Conservation (phyloP, 1,140 invertebrate species). For the Pseudomyrmex concolor region DNA sequence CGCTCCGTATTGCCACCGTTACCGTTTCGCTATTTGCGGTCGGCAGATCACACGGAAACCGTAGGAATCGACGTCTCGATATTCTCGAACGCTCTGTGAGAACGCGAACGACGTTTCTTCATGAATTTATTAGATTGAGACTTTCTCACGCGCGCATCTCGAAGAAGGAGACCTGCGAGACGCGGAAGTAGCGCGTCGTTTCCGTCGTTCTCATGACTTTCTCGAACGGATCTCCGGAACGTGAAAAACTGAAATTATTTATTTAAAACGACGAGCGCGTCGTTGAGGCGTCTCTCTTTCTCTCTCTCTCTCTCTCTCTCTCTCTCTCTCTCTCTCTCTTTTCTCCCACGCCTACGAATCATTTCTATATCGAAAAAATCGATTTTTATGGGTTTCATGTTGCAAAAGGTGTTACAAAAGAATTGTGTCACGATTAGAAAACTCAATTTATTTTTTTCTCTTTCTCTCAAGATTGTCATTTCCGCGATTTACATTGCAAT, state of each 20-base stretch:
- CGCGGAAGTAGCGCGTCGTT: conserved; percentile 30
- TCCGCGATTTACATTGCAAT: not conserved
- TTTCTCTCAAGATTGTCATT: no score
- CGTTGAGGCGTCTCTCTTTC: not conserved
- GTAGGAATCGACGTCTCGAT: conserved; percentile 60
- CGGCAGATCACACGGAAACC: conserved; percentile 69
- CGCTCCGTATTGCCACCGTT: not conserved
- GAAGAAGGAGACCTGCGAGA: conserved; percentile 20
- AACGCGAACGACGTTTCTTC: conserved; percentile 64
- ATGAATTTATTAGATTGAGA: conserved; percentile 75
- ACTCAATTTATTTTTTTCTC: no score
- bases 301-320: no score
- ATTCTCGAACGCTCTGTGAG: conserved; percentile 64
- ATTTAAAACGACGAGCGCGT: not conserved
- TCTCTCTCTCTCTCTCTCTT: no score
- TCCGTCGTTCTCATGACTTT: conserved; percentile 43
- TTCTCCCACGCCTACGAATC: no score
- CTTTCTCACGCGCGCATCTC: conserved; percentile 69
- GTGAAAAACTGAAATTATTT: conserved; percentile 1
- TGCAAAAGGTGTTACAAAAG: no score
- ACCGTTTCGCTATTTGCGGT: conserved; percentile 70
- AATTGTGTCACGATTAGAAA: no score
- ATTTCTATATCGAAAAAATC: no score
- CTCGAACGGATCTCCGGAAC: not conserved
- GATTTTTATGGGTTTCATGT: no score